Conservation (phyloP, 2,888 invertebrate genomes). For the Papilio demoleus region DNA sequence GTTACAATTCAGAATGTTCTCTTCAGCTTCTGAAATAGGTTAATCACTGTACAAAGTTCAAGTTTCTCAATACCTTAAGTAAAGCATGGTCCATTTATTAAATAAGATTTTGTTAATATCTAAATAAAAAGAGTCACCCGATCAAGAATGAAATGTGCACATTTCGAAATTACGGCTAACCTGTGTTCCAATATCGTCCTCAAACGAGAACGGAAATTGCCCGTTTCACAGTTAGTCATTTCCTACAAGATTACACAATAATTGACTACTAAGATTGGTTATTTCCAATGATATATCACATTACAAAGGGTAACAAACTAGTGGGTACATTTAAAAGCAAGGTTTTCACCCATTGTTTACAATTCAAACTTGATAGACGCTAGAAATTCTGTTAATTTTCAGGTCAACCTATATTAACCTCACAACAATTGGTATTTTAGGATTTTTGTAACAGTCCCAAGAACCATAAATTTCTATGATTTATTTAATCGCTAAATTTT, state of each 20-base stretch:
- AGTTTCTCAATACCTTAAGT: background rate
- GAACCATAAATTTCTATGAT: no score
- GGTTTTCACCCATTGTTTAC: background rate
- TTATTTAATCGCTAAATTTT: no score
- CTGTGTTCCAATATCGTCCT: background rate
- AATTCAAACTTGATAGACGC: background rate
- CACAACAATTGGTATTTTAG: no score
- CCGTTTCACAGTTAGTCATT: conserved; percentile 37
- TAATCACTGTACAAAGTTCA: background rate
- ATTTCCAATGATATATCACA: background rate
- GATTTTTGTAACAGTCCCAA: no score
- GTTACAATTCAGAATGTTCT: background rate
- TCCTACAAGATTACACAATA: conserved; percentile 38
- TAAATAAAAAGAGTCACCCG: background rate
- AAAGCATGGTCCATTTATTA: background rate
- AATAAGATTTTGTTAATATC: background rate
- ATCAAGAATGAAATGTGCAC: background rate
- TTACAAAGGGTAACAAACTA: no score
- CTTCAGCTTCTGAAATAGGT: background rate
- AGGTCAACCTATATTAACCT: background rate
- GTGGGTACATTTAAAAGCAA: no score
- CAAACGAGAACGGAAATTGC: conserved; percentile 36
- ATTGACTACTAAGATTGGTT: background rate
- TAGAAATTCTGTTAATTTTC: background rate
- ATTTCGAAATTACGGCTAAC: conserved; percentile 29